phyloP scores from a whole-genome alignment of 2,113 vertebrate genomes.

The Trinectes maculatus region DNA sequence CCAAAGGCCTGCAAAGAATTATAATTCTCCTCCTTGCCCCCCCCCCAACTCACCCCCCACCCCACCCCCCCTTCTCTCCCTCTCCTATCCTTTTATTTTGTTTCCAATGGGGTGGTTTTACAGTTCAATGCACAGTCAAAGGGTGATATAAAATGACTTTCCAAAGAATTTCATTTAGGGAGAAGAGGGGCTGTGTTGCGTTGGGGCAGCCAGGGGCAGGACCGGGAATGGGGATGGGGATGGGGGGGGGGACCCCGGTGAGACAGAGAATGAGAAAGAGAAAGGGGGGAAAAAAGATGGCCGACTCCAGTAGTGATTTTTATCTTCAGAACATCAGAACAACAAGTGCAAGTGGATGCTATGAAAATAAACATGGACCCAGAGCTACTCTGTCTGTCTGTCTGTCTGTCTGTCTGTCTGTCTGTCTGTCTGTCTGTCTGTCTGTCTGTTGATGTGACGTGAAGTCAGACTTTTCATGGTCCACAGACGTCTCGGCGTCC shows the following conservation, averaged over 20 bases:
- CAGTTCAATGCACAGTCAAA: constrained; percentile 89
- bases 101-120: constrained; percentile 86
- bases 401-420: constrained; percentile 6
- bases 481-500: background rate
- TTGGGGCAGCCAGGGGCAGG: constrained; percentile 53
- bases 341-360: too few species aligned
- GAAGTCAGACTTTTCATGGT: background rate
- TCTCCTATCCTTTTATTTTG: constrained; percentile 82
- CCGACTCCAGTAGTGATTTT: constrained; percentile 24
- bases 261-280: constrained; percentile 7
- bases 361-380: constrained; percentile 21
- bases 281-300: constrained; percentile 20
- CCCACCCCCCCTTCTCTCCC: constrained; percentile 62
- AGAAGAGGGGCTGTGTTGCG: constrained; percentile 73
- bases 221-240: constrained; percentile 10
- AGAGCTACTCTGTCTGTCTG: constrained; percentile 4
- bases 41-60: too few species aligned
- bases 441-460: background rate
- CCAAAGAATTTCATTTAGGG: constrained; percentile 83
- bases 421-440: background rate
- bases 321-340: constrained; percentile 28
- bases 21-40: constrained; percentile 82
- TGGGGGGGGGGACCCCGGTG: constrained; percentile 16
- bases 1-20: constrained; percentile 87
- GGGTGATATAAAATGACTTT: constrained; percentile 88